A percentile compares a stretch with the other conserved stretches of the same genome.
phyloP scores from a whole-genome alignment of 2,888 invertebrate species.

The Stegana nigrithorax region DNA sequence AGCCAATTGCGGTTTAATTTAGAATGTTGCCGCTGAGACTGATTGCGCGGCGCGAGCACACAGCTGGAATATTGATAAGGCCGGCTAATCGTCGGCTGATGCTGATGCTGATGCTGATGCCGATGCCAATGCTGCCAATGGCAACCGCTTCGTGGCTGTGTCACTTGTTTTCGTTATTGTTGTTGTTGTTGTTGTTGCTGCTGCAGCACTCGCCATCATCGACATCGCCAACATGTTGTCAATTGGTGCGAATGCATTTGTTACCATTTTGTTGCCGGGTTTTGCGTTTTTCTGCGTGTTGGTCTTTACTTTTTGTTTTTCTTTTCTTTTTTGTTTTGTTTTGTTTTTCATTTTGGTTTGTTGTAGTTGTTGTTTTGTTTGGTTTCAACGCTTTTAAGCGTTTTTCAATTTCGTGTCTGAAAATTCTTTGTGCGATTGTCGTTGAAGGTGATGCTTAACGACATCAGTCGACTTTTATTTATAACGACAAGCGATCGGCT shows the following conservation, averaged over 20 bases:
- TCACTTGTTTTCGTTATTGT: no score
- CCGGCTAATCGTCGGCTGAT: constrained; percentile 42
- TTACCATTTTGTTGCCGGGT: constrained; percentile 47
- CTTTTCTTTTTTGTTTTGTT: background rate
- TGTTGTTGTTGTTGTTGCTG: constrained; percentile 18
- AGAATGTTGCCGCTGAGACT: constrained; percentile 49
- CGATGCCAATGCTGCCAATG: no score
- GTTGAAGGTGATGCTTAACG: background rate
- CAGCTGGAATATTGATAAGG: constrained; percentile 65
- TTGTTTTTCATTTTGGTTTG: background rate
- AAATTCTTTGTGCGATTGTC: constrained; percentile 8
- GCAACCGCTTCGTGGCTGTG: no score
- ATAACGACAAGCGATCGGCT: background rate
- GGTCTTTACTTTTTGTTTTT: constrained; percentile 19
- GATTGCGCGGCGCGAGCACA: constrained; percentile 46
- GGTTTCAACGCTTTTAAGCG: background rate
- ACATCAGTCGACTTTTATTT: constrained; percentile 3
- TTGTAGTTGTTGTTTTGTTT: background rate
- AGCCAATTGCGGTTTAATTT: constrained; percentile 57
- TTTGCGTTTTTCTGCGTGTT: constrained; percentile 28
- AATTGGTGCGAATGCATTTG: constrained; percentile 60
- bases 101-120: constrained; percentile 12
- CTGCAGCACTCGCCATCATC: constrained; percentile 4
- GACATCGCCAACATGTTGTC: constrained; percentile 37
- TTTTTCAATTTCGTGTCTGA: background rate